These are phyloP conservation scores for Spodoptera litura DNA, from an alignment of 1,140 invertebrate species.

Conservation along the genomic window DNA sequence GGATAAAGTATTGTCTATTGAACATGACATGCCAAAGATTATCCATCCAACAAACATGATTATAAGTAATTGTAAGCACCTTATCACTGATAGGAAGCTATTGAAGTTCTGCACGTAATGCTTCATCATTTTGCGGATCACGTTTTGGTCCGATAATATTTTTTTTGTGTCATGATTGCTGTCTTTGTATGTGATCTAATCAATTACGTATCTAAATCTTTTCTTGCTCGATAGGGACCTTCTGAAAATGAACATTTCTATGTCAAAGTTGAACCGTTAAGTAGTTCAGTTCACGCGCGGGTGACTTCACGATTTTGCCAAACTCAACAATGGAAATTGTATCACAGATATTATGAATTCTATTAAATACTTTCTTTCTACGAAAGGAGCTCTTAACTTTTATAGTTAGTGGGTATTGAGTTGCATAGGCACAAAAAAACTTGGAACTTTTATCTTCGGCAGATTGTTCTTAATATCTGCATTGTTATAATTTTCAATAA, in stretches of 20 bases:
- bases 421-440: slow-evolving; percentile 22
- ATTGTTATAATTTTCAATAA: background rate
- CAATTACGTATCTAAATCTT: no score
- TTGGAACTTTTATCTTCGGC: slow-evolving; percentile 19
- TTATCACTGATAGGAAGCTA: slow-evolving; percentile 17
- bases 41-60: slow-evolving; percentile 7
- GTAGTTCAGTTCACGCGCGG: slow-evolving; percentile 54
- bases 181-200: background rate
- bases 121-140: slow-evolving; percentile 5
- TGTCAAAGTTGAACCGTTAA: slow-evolving; percentile 81
- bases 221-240: background rate
- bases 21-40: background rate
- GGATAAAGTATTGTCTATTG: slow-evolving; percentile 24
- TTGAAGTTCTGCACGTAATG: slow-evolving; percentile 9
- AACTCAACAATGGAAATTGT: slow-evolving; percentile 61
- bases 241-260: slow-evolving; percentile 65
- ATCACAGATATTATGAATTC: slow-evolving; percentile 58
- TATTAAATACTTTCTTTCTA: slow-evolving; percentile 55
- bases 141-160: background rate
- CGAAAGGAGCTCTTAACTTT: slow-evolving; percentile 25
- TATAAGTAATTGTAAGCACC: slow-evolving; percentile 9
- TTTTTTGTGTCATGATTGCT: background rate
- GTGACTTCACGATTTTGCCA: slow-evolving; percentile 64
- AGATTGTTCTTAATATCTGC: background rate
- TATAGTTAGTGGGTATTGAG: slow-evolving; percentile 29